These are phyloP conservation scores for Drosophila chauvacae DNA, from an alignment of 1,140 invertebrate genomes.

Conservation along the genomic window DNA sequence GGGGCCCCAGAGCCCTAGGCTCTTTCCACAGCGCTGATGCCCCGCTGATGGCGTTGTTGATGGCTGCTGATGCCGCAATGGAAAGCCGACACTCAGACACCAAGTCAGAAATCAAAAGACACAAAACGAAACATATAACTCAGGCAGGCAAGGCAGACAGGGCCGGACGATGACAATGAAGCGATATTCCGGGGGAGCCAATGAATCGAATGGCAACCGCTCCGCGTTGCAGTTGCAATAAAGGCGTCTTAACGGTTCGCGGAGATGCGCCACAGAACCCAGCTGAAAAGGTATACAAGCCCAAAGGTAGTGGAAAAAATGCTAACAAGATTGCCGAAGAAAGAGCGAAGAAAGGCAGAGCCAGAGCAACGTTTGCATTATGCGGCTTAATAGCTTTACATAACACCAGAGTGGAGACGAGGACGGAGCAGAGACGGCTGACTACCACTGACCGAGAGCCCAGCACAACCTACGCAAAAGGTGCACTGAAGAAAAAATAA, in stretches of 20 bases:
- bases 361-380: slow-evolving; percentile 44
- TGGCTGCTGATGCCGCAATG: slow-evolving; percentile 54
- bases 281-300: slow-evolving; percentile 1
- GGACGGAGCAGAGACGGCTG: slow-evolving; percentile 14
- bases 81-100: slow-evolving; percentile 24
- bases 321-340: slow-evolving; percentile 31
- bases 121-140: slow-evolving; percentile 42
- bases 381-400: slow-evolving; percentile 74
- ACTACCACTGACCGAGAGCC: slow-evolving; percentile 31
- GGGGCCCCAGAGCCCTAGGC: slow-evolving; percentile 19
- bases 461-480: slow-evolving; percentile 39
- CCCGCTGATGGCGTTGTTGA: slow-evolving; percentile 28
- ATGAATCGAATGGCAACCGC: slow-evolving; percentile 27
- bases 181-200: slow-evolving; percentile 51
- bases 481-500: slow-evolving; percentile 11
- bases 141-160: slow-evolving; percentile 1
- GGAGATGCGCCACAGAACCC: slow-evolving; percentile 18
- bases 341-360: slow-evolving; percentile 29
- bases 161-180: slow-evolving; percentile 39
- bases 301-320: slow-evolving; percentile 15
- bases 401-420: slow-evolving; percentile 63
- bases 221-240: slow-evolving; percentile 37
- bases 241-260: slow-evolving; percentile 67
- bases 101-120: slow-evolving; percentile 41
- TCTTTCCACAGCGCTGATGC: slow-evolving; percentile 31